Conservation (phyloP, 1,140 invertebrate species). For the Alviniconcha marisindica region DNA sequence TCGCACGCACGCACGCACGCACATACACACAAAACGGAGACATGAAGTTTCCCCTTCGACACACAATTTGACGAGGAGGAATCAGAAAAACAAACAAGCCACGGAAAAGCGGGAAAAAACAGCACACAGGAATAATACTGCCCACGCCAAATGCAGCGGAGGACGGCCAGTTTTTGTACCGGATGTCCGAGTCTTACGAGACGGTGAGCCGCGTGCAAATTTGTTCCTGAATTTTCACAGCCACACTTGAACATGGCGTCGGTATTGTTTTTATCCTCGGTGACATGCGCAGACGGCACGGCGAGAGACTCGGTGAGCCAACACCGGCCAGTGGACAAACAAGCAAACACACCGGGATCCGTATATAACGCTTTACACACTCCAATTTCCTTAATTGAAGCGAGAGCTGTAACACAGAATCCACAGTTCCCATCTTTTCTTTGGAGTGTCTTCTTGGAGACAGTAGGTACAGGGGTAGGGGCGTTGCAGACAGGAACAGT, state of each 20-base stretch:
- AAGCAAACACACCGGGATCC: background rate
- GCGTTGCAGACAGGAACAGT: too few relatives aligned
- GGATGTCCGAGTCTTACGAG: background rate
- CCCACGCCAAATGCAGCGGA: too few relatives aligned
- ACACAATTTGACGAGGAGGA: too few relatives aligned
- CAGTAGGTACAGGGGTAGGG: too few relatives aligned
- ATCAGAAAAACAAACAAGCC: too few relatives aligned
- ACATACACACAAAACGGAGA: background rate
- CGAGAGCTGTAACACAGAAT: too few relatives aligned
- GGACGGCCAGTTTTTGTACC: background rate
- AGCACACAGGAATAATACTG: too few relatives aligned
- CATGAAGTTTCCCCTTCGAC: background rate
- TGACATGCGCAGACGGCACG: conserved; percentile 6
- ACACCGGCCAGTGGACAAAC: conserved; percentile 5
- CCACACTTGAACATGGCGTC: background rate
- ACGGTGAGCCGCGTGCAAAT: conserved; percentile 3
- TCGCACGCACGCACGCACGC: background rate
- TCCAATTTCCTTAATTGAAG: too few relatives aligned
- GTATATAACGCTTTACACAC: conserved; percentile 20
- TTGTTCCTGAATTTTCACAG: conserved; percentile 14
- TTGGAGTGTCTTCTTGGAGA: too few relatives aligned
- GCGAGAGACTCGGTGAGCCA: background rate
- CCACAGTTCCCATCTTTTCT: too few relatives aligned
- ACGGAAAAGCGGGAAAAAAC: too few relatives aligned
- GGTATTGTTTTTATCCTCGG: background rate